These are phyloP conservation scores for Erebia aethiops DNA, from an alignment of 2,888 invertebrate species.

Conservation along the genomic window DNA sequence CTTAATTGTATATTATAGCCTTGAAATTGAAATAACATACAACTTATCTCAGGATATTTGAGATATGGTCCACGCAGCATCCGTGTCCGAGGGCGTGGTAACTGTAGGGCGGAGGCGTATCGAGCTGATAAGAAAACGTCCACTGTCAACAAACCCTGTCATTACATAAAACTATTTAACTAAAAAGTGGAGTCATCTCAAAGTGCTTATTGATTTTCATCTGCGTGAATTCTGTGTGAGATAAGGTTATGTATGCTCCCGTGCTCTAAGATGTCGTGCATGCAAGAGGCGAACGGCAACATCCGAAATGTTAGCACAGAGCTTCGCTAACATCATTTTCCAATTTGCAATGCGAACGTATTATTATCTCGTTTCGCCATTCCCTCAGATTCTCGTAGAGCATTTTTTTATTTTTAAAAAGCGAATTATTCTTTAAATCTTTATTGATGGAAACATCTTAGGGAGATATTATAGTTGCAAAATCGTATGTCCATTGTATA, in stretches of 20 bases:
- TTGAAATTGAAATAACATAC: constrained; percentile 11
- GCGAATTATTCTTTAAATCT: not conserved
- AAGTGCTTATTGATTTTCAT: constrained; percentile 74
- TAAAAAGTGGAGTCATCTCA: constrained; percentile 55
- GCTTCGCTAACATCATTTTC: constrained; percentile 37
- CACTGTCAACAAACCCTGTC: constrained; percentile 77
- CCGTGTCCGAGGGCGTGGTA: constrained; percentile 74
- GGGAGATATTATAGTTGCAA: no score
- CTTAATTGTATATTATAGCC: constrained; percentile 21
- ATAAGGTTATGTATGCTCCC: constrained; percentile 60
- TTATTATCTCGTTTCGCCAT: constrained; percentile 38
- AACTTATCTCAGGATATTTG: constrained; percentile 3
- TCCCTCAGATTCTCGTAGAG: constrained; percentile 32
- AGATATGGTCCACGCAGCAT: constrained; percentile 64
- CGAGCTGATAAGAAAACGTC: constrained; percentile 74
- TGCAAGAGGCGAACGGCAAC: constrained; percentile 32
- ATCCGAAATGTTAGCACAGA: constrained; percentile 13
- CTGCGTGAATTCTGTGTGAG: constrained; percentile 49
- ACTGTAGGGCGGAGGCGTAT: constrained; percentile 62
- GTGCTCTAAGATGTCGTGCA: constrained; percentile 61
- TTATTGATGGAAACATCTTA: no score
- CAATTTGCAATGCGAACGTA: constrained; percentile 36
- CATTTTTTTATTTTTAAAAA: constrained; percentile 35
- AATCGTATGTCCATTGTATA: no score
- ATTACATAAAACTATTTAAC: constrained; percentile 59